These are phyloP conservation scores for Plutella xylostella DNA, from an alignment of 2,888 invertebrate species.

Conservation along the genomic window DNA sequence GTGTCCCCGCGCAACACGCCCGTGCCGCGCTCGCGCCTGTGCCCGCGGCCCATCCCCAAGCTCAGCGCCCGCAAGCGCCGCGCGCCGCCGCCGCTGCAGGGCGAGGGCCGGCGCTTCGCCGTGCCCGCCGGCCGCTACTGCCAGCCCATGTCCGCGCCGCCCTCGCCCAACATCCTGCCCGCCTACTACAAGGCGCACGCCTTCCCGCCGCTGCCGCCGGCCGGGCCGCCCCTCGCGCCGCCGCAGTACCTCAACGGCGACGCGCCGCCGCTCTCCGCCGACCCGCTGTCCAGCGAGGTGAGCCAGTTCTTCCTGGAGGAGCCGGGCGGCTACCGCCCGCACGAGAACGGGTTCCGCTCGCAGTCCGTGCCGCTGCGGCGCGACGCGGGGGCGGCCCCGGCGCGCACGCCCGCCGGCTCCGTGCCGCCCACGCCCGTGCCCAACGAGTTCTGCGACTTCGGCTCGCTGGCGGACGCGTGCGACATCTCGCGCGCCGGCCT, in stretches of 20 bases:
- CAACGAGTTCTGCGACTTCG: constrained; percentile 79
- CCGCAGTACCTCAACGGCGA: no score
- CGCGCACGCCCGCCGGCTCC: constrained; percentile 72
- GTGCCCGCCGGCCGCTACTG: constrained; percentile 48
- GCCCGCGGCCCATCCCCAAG: constrained; percentile 63
- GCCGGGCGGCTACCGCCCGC: constrained; percentile 44
- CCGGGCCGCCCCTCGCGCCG: constrained; percentile 17
- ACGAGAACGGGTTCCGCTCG: constrained; percentile 70
- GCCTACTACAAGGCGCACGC: constrained; percentile 62
- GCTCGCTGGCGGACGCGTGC: constrained; percentile 70
- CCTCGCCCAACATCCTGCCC: constrained; percentile 71
- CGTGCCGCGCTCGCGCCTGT: constrained; percentile 74
- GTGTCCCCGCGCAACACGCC: constrained; percentile 86
- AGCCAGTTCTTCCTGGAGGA: constrained; percentile 72
- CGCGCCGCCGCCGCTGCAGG: constrained; percentile 39
- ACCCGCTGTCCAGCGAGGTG: constrained; percentile 70
- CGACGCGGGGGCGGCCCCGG: constrained; percentile 45
- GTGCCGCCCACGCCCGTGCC: constrained; percentile 78
- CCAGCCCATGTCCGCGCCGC: constrained; percentile 76
- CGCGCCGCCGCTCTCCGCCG: constrained; percentile 46
- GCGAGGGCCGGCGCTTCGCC: constrained; percentile 45
- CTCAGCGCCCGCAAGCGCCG: constrained; percentile 47
- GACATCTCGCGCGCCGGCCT: constrained; percentile 61
- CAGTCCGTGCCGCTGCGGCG: constrained; percentile 83
- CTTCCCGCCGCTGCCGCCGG: constrained; percentile 46